Evolutionary conservation across 1,140 invertebrate species (phyloP).

Genomic region (Caenorhabditis inopinata): DNA sequence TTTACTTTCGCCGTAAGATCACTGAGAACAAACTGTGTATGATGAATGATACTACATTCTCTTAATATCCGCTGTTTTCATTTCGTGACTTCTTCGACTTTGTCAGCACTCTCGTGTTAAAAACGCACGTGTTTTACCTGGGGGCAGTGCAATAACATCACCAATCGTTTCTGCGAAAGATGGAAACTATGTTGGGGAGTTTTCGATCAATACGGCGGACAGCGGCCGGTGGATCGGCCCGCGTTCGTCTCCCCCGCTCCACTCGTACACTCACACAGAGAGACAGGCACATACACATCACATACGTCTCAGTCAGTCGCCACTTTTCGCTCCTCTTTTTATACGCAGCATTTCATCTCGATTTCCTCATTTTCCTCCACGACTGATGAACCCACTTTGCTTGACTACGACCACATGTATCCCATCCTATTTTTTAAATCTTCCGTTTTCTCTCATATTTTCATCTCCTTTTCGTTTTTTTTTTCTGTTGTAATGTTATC

Average conservation of each 20-base stretch:
- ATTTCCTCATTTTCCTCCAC: conserved; percentile 5
- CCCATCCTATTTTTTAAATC: background rate
- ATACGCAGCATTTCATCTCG: conserved; percentile 20
- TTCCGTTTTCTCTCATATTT: background rate
- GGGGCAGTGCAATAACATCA: background rate
- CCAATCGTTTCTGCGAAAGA: conserved; percentile 25
- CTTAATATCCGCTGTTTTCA: background rate
- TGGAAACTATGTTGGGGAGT: background rate
- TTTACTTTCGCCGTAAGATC: background rate
- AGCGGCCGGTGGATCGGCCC: conserved; percentile 9
- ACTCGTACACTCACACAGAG: conserved; percentile 28
- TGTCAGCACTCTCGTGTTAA: conserved; percentile 6
- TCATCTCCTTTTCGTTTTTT: background rate
- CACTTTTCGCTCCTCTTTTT: conserved; percentile 32
- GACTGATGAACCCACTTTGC: conserved; percentile 1
- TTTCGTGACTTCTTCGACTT: background rate
- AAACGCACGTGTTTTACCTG: background rate
- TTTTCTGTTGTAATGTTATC: conserved; percentile 16
- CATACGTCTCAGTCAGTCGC: conserved; percentile 18
- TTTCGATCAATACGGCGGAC: conserved; percentile 29
- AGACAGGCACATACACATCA: conserved; percentile 31
- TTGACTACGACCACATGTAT: conserved; percentile 23
- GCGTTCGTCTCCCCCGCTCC: conserved; percentile 24
- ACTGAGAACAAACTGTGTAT: background rate
- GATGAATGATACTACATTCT: background rate